Evolutionary conservation across 2,888 invertebrate genomes (phyloP).

Genomic region (Boloria selene): DNA sequence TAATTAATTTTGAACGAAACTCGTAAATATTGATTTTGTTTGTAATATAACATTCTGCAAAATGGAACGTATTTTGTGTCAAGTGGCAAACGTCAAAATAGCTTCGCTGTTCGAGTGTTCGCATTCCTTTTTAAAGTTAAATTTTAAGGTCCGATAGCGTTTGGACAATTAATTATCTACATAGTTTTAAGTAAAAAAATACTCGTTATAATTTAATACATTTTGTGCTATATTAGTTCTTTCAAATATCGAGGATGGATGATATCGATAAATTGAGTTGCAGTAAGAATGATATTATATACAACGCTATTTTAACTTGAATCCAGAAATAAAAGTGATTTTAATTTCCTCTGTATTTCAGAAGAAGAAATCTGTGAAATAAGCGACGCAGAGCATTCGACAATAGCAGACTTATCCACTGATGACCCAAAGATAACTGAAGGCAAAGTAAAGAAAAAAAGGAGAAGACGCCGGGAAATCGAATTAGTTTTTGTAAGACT

Average conservation of each 20-base stretch:
- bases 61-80: constrained; percentile 7
- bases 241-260: constrained; percentile 53
- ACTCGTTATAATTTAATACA: background rate
- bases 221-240: constrained; percentile 6
- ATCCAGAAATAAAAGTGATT: constrained; percentile 1
- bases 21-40: background rate
- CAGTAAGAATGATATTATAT: constrained; percentile 57
- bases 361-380: constrained; percentile 71
- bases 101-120: constrained; percentile 15
- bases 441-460: constrained; percentile 69
- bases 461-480: constrained; percentile 71
- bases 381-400: constrained; percentile 74
- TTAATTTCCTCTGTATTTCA: constrained; percentile 38
- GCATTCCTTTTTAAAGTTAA: background rate
- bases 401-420: constrained; percentile 42
- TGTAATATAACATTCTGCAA: background rate
- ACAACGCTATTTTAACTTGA: background rate
- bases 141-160: background rate
- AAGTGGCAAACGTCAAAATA: constrained; percentile 13
- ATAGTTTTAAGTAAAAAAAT: background rate
- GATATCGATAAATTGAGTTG: constrained; percentile 73
- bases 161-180: no score
- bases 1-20: no score
- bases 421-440: constrained; percentile 68
- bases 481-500: constrained; percentile 62